These are phyloP conservation scores for Hesperia comma DNA, from an alignment of 2,888 invertebrate species.

Conservation along the genomic window DNA sequence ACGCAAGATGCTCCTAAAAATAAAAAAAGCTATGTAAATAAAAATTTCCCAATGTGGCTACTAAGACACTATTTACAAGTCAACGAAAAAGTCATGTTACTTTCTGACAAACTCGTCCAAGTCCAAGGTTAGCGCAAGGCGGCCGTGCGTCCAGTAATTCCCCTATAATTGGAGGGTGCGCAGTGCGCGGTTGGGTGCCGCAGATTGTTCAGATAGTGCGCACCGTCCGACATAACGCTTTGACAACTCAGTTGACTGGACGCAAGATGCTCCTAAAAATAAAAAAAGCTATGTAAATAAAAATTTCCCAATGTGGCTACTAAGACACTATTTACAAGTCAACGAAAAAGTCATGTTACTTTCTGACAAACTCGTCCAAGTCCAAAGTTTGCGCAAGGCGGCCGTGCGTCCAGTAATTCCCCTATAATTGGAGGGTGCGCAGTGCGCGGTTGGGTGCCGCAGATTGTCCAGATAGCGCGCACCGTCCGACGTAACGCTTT, in stretches of 20 bases:
- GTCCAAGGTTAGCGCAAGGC: conserved; percentile 47
- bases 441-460: conserved; percentile 61
- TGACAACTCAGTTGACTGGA: conserved; percentile 39
- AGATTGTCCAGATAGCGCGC: conserved; percentile 66
- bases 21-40: too few relatives aligned
- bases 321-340: too few relatives aligned
- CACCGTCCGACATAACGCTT: conserved; percentile 40
- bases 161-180: conserved; percentile 77
- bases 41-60: too few relatives aligned
- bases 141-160: conserved; percentile 61
- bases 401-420: conserved; percentile 63
- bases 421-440: conserved; percentile 75
- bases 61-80: too few relatives aligned
- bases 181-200: conserved; percentile 59
- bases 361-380: conserved; percentile 41
- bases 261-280: conserved; percentile 1
- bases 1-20: conserved; percentile 2
- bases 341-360: too few relatives aligned
- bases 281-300: too few relatives aligned
- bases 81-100: too few relatives aligned
- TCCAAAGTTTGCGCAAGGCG: conserved; percentile 45
- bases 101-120: conserved; percentile 37
- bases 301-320: too few relatives aligned
- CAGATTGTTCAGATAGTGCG: conserved; percentile 68
- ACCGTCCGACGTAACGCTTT: conserved; percentile 40